These are phyloP conservation scores for Harpia harpyja DNA, from an alignment of 2,797 vertebrate genomes.

Conservation along the genomic window DNA sequence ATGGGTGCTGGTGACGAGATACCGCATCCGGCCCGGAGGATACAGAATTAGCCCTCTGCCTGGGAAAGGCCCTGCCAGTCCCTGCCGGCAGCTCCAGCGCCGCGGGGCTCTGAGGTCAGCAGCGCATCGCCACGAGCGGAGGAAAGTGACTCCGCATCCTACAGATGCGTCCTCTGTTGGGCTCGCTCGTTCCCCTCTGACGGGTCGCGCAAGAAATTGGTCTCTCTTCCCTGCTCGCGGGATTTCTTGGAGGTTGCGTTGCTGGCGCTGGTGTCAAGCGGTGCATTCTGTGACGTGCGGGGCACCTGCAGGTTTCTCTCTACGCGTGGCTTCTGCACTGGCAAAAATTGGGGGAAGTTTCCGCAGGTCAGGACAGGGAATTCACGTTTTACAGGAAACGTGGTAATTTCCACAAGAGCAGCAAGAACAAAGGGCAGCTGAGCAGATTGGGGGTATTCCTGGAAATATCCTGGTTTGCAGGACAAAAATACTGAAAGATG, in stretches of 20 bases:
- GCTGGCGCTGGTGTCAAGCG: not conserved
- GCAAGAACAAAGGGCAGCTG: not conserved
- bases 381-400: not conserved
- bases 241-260: not conserved
- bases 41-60: not conserved
- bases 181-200: rapidly evolving
- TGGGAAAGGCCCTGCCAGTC: conserved; percentile 18
- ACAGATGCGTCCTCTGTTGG: not conserved
- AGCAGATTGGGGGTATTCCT: not conserved
- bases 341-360: not conserved
- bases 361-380: not conserved
- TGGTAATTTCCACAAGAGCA: not conserved
- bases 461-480: not conserved
- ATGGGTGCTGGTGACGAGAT: not conserved
- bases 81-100: not conserved
- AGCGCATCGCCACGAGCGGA: rapidly evolving
- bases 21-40: not conserved
- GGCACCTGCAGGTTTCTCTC: rapidly evolving
- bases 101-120: not conserved
- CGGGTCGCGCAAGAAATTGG: rapidly evolving
- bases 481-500: not conserved
- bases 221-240: rapidly evolving
- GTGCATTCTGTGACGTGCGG: not conserved
- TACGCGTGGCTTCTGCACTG: rapidly evolving
- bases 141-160: not conserved